Base-by-base conservation (phyloP, 2,888 invertebrate species). In the Ornithoptera priamus region DNA sequence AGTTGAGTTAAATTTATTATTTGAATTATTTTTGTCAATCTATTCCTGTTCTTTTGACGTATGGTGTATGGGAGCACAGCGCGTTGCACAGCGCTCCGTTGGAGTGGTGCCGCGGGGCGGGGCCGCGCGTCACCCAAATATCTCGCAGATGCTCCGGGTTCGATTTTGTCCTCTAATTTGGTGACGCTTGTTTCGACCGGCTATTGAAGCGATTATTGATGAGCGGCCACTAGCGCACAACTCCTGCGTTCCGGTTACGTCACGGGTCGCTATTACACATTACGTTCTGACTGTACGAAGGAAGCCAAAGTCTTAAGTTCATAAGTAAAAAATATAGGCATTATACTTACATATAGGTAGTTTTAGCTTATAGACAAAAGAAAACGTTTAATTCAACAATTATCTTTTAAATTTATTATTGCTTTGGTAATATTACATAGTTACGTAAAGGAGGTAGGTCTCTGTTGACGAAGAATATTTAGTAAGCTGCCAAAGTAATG, bases 131-230 rank as follows among this genome's bases (percentile, higher is more conserved):
- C 90, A 90, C 81, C 67, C 71, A 82, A 85, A 85, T 85, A 85
- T 79, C 81, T 77, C 73, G 71, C 75, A 79, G 76, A 78, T 78
- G 76, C 78, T 75, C 75, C 76, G 76, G 39, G 75, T 67, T 63
- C 61, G 74, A 39, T 7, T 77, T 82, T 86, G 86, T 86, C 85
- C 85, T 90, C 90, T 90, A 90, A 90, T 90, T 90, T 89, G 88
- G 92, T 91, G 92, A 91, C 92, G 91, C 82, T 75, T 82, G 73
- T 20, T 8, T 73, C 72, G 62, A 66, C 69, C 72, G 72, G 59
- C 74, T 71, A 68, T 71, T 71, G 70, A 86, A 85, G 82, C 83
- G 80, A 83, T 83, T 73, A 77, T 75, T 65, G 75, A 83, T 81
- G 83, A 83, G 74, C 67, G 69, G 67, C 22, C 65, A 67, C 63